These are phyloP conservation scores for Sinopyrophorus schimmeli DNA, from an alignment of 2,888 invertebrate species.

Conservation along the genomic window DNA sequence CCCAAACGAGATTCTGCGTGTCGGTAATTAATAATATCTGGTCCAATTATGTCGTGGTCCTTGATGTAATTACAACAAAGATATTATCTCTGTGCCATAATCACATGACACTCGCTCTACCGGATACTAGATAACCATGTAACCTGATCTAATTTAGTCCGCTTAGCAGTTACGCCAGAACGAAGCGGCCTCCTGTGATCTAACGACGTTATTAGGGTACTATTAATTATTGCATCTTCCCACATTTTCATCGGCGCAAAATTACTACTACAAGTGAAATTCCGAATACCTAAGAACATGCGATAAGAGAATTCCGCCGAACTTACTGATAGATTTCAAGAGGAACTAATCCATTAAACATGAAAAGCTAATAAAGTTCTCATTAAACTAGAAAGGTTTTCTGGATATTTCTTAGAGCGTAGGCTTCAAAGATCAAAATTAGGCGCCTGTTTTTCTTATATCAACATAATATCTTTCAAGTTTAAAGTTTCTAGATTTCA, in stretches of 20 bases:
- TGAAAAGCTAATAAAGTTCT: too few relatives aligned
- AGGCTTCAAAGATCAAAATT: too few relatives aligned
- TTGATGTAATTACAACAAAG: conserved; percentile 46
- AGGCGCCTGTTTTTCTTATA: too few relatives aligned
- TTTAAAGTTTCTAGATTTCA: too few relatives aligned
- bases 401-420: too few relatives aligned
- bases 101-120: conserved; percentile 45
- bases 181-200: conserved; percentile 31
- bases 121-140: conserved; percentile 47
- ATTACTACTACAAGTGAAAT: conserved; percentile 14
- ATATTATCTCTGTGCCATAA: conserved; percentile 47
- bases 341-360: too few relatives aligned
- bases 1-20: conserved; percentile 19
- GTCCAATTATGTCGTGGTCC: conserved; percentile 46
- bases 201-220: conserved; percentile 29
- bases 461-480: too few relatives aligned
- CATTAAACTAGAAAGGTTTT: too few relatives aligned
- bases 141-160: conserved; percentile 48
- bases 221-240: conserved; percentile 33
- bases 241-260: conserved; percentile 24
- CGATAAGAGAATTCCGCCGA: too few relatives aligned
- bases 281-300: not conserved
- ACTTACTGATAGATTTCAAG: too few relatives aligned
- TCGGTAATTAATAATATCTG: conserved; percentile 44
- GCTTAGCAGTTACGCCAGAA: conserved; percentile 32